phyloP scores from a whole-genome alignment of 2,797 vertebrate genomes.

The Delichon dasypus region DNA sequence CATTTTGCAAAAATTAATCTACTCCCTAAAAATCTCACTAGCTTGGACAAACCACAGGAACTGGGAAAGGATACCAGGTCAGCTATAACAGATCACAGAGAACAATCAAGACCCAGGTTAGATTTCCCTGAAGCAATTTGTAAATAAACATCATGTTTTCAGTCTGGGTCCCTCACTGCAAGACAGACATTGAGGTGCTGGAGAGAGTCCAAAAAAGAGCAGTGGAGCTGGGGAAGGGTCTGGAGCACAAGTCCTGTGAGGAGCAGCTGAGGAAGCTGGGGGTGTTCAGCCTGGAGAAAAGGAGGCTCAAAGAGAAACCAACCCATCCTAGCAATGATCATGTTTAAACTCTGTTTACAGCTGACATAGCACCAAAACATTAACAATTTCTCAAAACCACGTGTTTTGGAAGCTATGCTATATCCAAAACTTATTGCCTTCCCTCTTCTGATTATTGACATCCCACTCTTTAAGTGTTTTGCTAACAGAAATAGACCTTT shows the following conservation, averaged over 20 bases:
- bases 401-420: neutral
- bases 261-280: neutral
- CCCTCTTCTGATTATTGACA: neutral
- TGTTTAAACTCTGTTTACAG: neutral
- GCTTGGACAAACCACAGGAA: neutral
- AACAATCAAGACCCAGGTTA: neutral
- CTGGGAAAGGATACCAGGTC: neutral
- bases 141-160: neutral
- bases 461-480: neutral
- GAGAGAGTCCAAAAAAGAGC: neutral
- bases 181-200: neutral
- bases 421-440: neutral
- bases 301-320: neutral
- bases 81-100: neutral
- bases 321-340: neutral
- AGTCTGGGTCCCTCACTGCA: neutral
- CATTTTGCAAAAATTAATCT: neutral
- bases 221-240: fast-evolving
- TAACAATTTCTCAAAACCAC: neutral
- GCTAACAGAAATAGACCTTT: neutral
- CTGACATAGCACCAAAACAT: neutral
- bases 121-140: neutral
- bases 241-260: neutral
- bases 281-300: neutral
- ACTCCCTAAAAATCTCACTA: neutral